Conservation (phyloP, 1,140 invertebrate genomes). For the Macrobrachium rosenbergii region DNA sequence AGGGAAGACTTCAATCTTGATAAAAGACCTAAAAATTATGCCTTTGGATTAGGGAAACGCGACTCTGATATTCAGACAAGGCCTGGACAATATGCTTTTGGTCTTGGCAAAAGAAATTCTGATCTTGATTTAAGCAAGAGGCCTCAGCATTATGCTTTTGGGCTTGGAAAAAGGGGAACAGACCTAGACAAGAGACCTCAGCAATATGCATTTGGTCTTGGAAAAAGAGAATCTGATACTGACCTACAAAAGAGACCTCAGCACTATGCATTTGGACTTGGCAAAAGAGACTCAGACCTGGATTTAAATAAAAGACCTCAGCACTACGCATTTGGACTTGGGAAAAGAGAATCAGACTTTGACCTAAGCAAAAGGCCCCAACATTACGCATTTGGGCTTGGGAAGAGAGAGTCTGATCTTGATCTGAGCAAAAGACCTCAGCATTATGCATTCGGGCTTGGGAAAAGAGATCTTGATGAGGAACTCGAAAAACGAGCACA, state of each 20-base stretch:
- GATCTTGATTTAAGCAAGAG: conserved; percentile 34
- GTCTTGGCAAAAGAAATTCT: conserved; percentile 40
- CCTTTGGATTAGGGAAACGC: conserved; percentile 44
- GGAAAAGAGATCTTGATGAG: conserved; percentile 33
- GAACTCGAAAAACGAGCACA: background rate
- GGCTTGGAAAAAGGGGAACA: background rate
- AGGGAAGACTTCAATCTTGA: conserved; percentile 17
- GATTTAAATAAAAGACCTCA: conserved; percentile 25
- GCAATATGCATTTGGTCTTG: conserved; percentile 57
- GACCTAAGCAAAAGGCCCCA: conserved; percentile 20
- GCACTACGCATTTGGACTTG: conserved; percentile 47
- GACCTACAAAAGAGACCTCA: conserved; percentile 25
- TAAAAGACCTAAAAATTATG: conserved; percentile 15
- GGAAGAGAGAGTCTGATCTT: conserved; percentile 31
- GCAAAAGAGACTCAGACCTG: conserved; percentile 33
- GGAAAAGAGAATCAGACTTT: conserved; percentile 35
- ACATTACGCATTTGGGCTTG: conserved; percentile 45
- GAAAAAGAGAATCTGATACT: conserved; percentile 41
- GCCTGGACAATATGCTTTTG: conserved; percentile 45
- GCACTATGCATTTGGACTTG: conserved; percentile 47
- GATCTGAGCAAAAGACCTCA: conserved; percentile 23
- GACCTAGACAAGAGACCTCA: conserved; percentile 29
- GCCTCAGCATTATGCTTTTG: conserved; percentile 42
- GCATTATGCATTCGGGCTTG: conserved; percentile 52
- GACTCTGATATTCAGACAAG: background rate